phyloP scores from a whole-genome alignment of 1,140 invertebrate genomes.

The Drosophila mayri region DNA sequence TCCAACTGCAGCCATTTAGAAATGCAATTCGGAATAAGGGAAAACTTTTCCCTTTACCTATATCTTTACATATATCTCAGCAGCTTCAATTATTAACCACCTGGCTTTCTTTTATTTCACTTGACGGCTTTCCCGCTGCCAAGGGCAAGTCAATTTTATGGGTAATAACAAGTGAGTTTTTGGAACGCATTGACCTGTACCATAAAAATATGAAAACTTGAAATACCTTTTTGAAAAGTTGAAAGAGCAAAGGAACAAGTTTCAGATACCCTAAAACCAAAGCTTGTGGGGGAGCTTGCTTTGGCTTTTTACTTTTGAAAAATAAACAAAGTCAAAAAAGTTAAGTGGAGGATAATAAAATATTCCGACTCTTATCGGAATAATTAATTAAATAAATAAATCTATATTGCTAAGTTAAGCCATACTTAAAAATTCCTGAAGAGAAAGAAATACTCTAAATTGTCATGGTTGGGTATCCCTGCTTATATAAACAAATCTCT shows the following conservation, averaged over 20 bases:
- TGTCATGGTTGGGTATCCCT: background rate
- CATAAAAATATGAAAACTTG: constrained; percentile 34
- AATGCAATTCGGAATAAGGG: constrained; percentile 62
- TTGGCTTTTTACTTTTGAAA: background rate
- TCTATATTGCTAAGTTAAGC: too few relatives aligned
- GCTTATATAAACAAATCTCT: too few relatives aligned
- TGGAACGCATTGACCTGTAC: constrained; percentile 71
- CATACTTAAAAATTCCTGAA: too few relatives aligned
- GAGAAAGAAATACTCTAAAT: background rate
- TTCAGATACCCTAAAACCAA: constrained; percentile 9
- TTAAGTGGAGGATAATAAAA: too few relatives aligned
- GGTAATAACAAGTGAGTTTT: constrained; percentile 51
- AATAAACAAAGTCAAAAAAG: background rate
- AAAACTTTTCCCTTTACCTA: constrained; percentile 41
- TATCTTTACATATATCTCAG: constrained; percentile 1
- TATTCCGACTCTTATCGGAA: too few relatives aligned
- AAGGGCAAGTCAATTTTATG: constrained; percentile 62
- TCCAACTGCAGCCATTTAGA: constrained; percentile 42
- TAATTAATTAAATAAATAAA: too few relatives aligned
- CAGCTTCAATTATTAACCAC: constrained; percentile 1
- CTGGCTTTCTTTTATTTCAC: constrained; percentile 18
- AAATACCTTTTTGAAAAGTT: constrained; percentile 6
- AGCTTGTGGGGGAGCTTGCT: too few relatives aligned
- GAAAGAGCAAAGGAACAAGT: constrained; percentile 11
- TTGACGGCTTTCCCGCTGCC: constrained; percentile 9